Evolutionary conservation across 2,888 invertebrate genomes (phyloP).

Genomic region (Dryadula phaetusa): DNA sequence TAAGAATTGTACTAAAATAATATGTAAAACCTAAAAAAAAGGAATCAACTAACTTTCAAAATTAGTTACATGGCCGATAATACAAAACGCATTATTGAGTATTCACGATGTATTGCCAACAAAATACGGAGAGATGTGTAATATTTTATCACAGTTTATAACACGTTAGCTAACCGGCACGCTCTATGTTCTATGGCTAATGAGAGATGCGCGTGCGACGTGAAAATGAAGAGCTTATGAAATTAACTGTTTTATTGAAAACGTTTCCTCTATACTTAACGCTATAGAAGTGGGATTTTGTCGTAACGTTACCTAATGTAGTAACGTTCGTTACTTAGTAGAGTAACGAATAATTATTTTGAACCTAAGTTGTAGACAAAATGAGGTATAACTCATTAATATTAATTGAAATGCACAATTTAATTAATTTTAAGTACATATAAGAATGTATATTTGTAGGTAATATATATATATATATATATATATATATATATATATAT

Average conservation of each 20-base stretch:
- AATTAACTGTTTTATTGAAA: constrained; percentile 33
- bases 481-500: no score
- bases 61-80: neutral
- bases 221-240: constrained; percentile 30
- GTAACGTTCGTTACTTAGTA: no score
- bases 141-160: neutral
- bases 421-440: no score
- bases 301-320: constrained; percentile 12
- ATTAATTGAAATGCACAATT: no score
- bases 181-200: constrained; percentile 10
- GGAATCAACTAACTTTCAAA: no score
- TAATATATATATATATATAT: no score
- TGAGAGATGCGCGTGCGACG: constrained; percentile 42
- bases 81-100: neutral
- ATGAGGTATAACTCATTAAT: no score
- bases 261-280: constrained; percentile 24
- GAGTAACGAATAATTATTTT: neutral
- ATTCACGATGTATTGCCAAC: neutral
- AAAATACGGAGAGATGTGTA: neutral
- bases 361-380: neutral
- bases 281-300: neutral
- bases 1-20: no score
- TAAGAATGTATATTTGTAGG: no score
- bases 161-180: neutral
- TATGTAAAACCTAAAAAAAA: neutral